phyloP scores from a whole-genome alignment of 2,113 vertebrate species.

The Thryonomys swinderianus region DNA sequence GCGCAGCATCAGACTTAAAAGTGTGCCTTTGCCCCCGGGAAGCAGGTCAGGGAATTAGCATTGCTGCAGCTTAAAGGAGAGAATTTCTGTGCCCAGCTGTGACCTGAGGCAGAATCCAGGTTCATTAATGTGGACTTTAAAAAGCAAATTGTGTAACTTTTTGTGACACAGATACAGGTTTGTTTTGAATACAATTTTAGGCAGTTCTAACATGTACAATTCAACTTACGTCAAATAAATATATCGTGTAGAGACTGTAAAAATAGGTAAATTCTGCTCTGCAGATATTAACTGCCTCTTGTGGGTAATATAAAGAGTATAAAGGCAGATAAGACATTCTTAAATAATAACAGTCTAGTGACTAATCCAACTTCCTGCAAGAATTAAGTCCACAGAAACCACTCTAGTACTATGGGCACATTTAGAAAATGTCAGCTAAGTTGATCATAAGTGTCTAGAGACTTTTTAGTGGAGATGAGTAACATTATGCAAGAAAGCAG shows the following conservation, averaged over 20 bases:
- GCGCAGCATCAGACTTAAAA: slow-evolving; percentile 66
- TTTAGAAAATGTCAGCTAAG: slow-evolving; percentile 15
- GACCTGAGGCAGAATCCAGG: slow-evolving; percentile 22
- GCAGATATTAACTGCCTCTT: not conserved
- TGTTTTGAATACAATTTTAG: slow-evolving; percentile 30
- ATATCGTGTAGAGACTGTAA: not conserved
- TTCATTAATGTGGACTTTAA: slow-evolving; percentile 36
- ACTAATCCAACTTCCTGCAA: not conserved
- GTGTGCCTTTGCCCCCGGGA: slow-evolving; percentile 44
- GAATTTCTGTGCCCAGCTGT: slow-evolving; percentile 40
- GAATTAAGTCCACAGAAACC: not conserved
- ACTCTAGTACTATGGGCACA: not conserved
- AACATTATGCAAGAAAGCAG: not conserved
- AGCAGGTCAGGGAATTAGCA: slow-evolving; percentile 48
- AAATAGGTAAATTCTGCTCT: not conserved
- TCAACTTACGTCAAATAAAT: not conserved
- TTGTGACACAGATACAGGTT: not conserved
- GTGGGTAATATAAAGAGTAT: not conserved
- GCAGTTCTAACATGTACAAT: slow-evolving; percentile 1
- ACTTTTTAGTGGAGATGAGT: not conserved
- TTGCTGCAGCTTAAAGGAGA: not conserved
- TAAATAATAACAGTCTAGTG: not conserved
- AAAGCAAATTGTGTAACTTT: slow-evolving; percentile 24
- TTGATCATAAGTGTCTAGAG: not conserved
- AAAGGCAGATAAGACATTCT: not conserved